Conservation (phyloP, 1,140 invertebrate genomes). For the Drosophila lacertosa region DNA sequence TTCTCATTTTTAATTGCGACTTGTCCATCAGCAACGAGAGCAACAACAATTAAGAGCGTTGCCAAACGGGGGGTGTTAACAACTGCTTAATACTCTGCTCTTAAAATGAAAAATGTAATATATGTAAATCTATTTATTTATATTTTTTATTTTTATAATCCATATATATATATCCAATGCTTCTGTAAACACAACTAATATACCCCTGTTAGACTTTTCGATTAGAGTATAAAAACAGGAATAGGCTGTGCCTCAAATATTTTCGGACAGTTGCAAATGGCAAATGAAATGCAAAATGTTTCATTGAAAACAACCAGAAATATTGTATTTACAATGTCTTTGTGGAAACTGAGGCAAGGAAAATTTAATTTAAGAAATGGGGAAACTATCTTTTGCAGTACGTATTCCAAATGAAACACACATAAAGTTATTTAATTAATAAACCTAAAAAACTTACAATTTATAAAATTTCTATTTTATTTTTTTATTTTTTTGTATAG, state of each 20-base stretch:
- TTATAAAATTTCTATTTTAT: too few relatives aligned
- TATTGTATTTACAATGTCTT: not conserved
- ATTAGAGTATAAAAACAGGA: not conserved
- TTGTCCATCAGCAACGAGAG: conserved; percentile 52
- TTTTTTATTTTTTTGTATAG: too few relatives aligned
- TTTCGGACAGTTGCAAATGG: conserved; percentile 5
- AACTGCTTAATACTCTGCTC: conserved; percentile 19
- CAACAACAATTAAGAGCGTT: not conserved
- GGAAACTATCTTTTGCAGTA: too few relatives aligned
- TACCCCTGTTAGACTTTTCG: not conserved
- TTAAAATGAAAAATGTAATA: too few relatives aligned
- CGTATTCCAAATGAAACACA: not conserved
- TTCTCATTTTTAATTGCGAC: conserved; percentile 57
- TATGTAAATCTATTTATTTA: too few relatives aligned
- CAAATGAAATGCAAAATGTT: conserved; percentile 5
- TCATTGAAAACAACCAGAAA: not conserved
- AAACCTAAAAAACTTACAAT: too few relatives aligned
- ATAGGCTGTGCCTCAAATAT: not conserved
- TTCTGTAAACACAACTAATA: too few relatives aligned
- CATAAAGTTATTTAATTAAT: too few relatives aligned
- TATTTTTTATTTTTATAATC: too few relatives aligned
- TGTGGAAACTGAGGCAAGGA: not conserved
- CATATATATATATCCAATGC: too few relatives aligned
- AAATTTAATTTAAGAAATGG: not conserved
- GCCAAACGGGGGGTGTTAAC: not conserved